Conservation (phyloP, 2,797 vertebrate species). For the Rhinichthys osculus region DNA sequence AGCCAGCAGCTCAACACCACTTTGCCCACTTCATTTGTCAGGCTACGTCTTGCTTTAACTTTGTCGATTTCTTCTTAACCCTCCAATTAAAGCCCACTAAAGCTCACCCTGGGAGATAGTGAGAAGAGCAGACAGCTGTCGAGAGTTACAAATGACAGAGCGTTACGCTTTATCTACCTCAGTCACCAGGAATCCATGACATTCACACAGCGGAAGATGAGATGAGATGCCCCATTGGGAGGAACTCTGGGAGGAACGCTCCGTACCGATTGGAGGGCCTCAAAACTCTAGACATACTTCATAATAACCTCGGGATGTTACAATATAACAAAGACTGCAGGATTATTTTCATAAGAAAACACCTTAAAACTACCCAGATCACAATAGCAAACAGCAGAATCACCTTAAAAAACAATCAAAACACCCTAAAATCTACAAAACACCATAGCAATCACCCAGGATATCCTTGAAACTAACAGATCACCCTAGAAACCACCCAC, state of each 20-base stretch:
- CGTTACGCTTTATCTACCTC: conserved; percentile 61
- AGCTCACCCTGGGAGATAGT: conserved; percentile 57
- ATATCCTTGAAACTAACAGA: background rate
- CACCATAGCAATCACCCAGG: background rate
- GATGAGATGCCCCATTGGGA: background rate
- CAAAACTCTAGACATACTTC: background rate
- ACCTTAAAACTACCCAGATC: background rate
- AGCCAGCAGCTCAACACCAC: conserved; percentile 54
- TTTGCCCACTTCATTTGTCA: conserved; percentile 65
- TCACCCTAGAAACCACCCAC: no score
- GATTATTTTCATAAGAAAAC: background rate
- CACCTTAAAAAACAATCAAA: background rate
- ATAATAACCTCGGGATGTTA: background rate
- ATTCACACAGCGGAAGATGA: conserved; percentile 6
- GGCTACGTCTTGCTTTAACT: conserved; percentile 62
- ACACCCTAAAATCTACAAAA: background rate
- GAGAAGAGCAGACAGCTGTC: conserved; percentile 71
- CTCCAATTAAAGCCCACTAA: conserved; percentile 66
- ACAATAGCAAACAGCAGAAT: background rate
- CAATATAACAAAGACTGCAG: background rate
- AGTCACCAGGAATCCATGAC: conserved; percentile 77
- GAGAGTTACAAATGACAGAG: conserved; percentile 65
- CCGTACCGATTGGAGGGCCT: background rate
- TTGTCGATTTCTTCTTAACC: conserved; percentile 66
- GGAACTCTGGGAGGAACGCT: background rate